Conservation (phyloP, 2,113 vertebrate genomes). For the Porphyrio hochstetteri region DNA sequence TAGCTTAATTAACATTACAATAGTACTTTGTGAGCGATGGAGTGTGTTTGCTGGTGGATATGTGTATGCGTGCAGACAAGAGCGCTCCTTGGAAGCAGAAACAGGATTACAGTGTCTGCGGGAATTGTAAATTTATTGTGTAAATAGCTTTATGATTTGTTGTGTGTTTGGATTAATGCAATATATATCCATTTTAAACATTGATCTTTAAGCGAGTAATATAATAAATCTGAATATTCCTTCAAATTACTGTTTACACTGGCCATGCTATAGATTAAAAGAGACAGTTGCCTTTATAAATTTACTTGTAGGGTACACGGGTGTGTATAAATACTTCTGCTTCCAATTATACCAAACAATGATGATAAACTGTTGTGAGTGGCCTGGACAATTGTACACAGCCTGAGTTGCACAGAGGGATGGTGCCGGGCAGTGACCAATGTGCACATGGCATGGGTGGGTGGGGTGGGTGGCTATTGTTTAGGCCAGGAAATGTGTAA, state of each 20-base stretch:
- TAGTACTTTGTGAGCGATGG: not conserved
- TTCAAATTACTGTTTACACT: constrained; percentile 79
- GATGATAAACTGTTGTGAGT: constrained; percentile 80
- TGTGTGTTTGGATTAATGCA: constrained; percentile 75
- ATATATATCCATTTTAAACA: constrained; percentile 77
- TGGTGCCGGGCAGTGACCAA: not conserved
- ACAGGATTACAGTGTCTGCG: constrained; percentile 72
- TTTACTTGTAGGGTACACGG: constrained; percentile 69
- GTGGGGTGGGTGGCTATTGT: constrained; percentile 33
- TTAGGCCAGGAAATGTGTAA: constrained; percentile 71
- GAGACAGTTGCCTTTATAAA: constrained; percentile 85
- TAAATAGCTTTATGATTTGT: constrained; percentile 73
- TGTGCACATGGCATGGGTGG: constrained; percentile 4
- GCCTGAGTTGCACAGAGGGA: constrained; percentile 43
- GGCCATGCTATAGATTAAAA: constrained; percentile 81
- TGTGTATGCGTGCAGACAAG: constrained; percentile 33
- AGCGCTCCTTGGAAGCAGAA: constrained; percentile 56
- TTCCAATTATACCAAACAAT: constrained; percentile 83
- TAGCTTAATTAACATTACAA: constrained; percentile 69
- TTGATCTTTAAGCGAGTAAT: constrained; percentile 73
- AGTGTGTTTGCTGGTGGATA: not conserved
- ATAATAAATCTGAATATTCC: constrained; percentile 77
- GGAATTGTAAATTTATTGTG: constrained; percentile 72
- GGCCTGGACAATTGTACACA: constrained; percentile 64
- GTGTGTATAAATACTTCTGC: constrained; percentile 81